phyloP scores from a whole-genome alignment of 2,113 vertebrate species.

The Typhlomys cinereus region DNA sequence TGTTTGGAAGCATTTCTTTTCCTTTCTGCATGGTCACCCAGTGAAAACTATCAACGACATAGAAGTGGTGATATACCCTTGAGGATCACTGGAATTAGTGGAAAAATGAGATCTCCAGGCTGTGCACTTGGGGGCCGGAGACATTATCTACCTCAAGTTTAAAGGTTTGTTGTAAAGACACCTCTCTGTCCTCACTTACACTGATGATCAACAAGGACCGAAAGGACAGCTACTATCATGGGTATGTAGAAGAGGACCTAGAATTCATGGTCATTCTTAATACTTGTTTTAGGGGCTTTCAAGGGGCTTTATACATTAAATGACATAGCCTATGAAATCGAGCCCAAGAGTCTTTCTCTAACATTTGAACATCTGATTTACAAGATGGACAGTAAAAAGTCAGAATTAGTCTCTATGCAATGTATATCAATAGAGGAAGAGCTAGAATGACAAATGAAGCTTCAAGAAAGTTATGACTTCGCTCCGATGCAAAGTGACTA shows the following conservation, averaged over 20 bases:
- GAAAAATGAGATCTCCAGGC: neutral
- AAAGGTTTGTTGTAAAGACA: neutral
- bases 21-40: rapidly evolving
- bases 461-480: neutral
- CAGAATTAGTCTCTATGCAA: neutral
- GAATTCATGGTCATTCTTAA: conserved; percentile 69
- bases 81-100: neutral
- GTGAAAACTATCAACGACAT: rapidly evolving
- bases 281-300: conserved; percentile 62
- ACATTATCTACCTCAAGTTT: neutral
- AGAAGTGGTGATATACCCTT: conserved; percentile 70
- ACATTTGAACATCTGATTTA: conserved; percentile 74
- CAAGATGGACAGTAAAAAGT: neutral
- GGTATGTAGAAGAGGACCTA: conserved; percentile 65
- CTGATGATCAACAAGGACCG: conserved; percentile 50
- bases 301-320: conserved; percentile 59
- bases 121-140: neutral
- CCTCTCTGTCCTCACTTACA: conserved; percentile 76
- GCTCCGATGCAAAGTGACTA: neutral
- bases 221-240: conserved; percentile 77
- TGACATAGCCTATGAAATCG: conserved; percentile 61
- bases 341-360: conserved; percentile 48
- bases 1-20: neutral
- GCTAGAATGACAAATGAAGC: neutral
- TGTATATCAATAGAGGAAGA: neutral